Evolutionary conservation across 2,797 vertebrate genomes (phyloP).

Genomic region (Tadarida brasiliensis): DNA sequence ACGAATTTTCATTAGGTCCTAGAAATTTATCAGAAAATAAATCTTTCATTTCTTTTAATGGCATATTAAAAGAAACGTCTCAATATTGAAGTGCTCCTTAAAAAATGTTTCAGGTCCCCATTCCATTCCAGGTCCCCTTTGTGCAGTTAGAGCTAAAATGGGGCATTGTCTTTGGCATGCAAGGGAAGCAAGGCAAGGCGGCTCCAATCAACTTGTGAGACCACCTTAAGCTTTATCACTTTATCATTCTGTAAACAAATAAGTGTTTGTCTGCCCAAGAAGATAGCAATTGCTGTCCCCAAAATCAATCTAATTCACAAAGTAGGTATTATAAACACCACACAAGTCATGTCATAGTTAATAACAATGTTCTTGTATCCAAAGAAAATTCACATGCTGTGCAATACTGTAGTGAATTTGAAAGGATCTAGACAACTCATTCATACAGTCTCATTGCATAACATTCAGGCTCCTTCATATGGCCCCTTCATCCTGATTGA

Average conservation of each 20-base stretch:
- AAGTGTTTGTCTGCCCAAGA: constrained; percentile 60
- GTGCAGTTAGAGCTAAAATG: constrained; percentile 8
- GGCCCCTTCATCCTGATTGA: not conserved
- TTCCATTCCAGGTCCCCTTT: not conserved
- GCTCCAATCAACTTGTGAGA: not conserved
- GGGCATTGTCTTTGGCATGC: not conserved
- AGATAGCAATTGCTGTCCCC: not conserved
- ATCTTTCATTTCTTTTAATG: constrained; percentile 64
- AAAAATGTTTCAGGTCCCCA: constrained; percentile 21
- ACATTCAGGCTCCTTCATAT: not conserved
- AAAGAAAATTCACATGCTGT: not conserved
- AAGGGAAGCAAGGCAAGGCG: constrained; percentile 32
- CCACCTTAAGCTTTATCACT: constrained; percentile 4
- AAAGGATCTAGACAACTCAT: not conserved
- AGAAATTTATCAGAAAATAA: constrained; percentile 74
- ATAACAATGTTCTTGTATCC: not conserved
- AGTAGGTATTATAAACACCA: constrained; percentile 16
- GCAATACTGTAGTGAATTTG: not conserved
- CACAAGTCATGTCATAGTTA: not conserved
- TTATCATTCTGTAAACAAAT: constrained; percentile 45
- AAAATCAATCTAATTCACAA: constrained; percentile 57
- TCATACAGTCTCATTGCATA: not conserved
- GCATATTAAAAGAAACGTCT: constrained; percentile 45
- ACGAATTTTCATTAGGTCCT: constrained; percentile 57
- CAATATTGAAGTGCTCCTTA: constrained; percentile 61